These are phyloP conservation scores for Caenorhabditis doughertyi DNA, from an alignment of 2,888 invertebrate genomes.

Conservation along the genomic window DNA sequence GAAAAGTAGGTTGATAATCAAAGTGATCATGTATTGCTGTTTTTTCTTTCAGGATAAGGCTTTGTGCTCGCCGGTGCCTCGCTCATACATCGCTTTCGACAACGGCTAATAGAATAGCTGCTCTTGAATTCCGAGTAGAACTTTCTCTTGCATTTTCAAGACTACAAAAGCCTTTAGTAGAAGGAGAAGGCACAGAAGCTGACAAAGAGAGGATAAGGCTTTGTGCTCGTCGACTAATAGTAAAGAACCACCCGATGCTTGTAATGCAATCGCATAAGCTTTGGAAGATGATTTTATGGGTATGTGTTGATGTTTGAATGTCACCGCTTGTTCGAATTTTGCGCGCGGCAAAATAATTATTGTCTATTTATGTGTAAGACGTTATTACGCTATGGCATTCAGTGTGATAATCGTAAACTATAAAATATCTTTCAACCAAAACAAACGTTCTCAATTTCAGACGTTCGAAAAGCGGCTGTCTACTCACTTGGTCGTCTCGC, in stretches of 20 bases:
- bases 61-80: slow-evolving; percentile 34
- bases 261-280: slow-evolving; percentile 98
- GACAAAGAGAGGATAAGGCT: slow-evolving; percentile 57
- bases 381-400: too few species aligned
- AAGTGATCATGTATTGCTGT: too few species aligned
- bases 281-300: slow-evolving; percentile 97
- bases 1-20: too few species aligned
- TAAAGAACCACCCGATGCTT: slow-evolving; percentile 90
- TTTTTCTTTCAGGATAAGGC: slow-evolving; percentile 33
- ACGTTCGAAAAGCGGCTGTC: slow-evolving; percentile 95
- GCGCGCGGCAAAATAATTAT: too few species aligned
- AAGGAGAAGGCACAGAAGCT: too few species aligned
- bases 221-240: slow-evolving; percentile 53
- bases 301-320: slow-evolving; percentile 81
- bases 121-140: slow-evolving; percentile 44
- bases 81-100: slow-evolving; percentile 18
- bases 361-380: too few species aligned
- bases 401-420: neutral
- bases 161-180: too few species aligned
- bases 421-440: neutral
- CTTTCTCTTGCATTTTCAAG: neutral
- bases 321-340: too few species aligned
- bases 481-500: slow-evolving; percentile 94
- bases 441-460: slow-evolving; percentile 83
- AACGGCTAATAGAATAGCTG: slow-evolving; percentile 24